These are phyloP conservation scores for Triplophysa siluroides DNA, from an alignment of 2,113 vertebrate genomes.

Conservation along the genomic window DNA sequence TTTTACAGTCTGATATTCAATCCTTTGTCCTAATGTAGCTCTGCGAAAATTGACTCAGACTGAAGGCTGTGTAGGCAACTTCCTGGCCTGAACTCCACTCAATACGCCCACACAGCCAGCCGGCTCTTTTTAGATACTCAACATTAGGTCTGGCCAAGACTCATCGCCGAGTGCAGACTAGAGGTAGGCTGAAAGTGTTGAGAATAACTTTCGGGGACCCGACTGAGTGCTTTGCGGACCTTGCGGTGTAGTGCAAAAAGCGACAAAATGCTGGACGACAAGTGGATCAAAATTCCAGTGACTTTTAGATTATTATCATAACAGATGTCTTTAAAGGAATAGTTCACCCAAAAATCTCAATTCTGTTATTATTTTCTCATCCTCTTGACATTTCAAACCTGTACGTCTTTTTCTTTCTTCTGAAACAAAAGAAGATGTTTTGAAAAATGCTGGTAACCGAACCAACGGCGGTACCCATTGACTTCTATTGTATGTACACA, in stretches of 20 bases:
- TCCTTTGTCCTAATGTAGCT: slow-evolving; percentile 54
- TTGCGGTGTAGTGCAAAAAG: slow-evolving; percentile 3
- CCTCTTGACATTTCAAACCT: no score
- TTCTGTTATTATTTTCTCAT: no score
- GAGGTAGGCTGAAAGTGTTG: slow-evolving; percentile 46
- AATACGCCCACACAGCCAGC: slow-evolving; percentile 51
- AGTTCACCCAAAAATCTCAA: no score
- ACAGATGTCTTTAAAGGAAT: no score
- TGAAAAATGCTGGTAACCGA: no score
- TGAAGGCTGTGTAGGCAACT: slow-evolving; percentile 73
- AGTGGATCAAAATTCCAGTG: slow-evolving; percentile 13
- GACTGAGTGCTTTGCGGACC: slow-evolving; percentile 15
- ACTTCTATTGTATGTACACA: no score
- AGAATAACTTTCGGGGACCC: slow-evolving; percentile 33
- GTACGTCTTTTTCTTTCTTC: no score
- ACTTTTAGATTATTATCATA: background rate
- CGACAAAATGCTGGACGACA: slow-evolving; percentile 10
- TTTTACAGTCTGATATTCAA: slow-evolving; percentile 65
- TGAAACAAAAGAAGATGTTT: no score
- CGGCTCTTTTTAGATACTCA: slow-evolving; percentile 53
- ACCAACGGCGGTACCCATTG: no score
- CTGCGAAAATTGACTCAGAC: slow-evolving; percentile 67
- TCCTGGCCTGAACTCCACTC: slow-evolving; percentile 55
- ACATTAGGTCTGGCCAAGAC: slow-evolving; percentile 56
- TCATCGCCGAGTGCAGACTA: slow-evolving; percentile 43